Percentiles rank a stretch among this genome's conserved stretches.
These are phyloP conservation scores for Bombyx mori DNA, from an alignment of 1,140 invertebrate genomes.

Conservation along the genomic window DNA sequence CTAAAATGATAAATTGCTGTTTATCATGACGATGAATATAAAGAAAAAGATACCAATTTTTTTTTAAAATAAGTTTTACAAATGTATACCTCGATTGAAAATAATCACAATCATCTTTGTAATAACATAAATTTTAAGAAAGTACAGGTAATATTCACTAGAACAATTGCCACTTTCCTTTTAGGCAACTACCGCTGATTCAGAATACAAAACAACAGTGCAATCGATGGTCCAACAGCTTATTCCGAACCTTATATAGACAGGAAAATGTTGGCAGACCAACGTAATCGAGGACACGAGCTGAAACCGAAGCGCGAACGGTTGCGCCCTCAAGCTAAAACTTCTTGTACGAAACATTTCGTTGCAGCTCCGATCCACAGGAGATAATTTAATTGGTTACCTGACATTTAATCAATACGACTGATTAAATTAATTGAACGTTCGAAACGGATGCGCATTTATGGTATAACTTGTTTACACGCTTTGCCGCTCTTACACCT, in stretches of 20 bases:
- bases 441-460: conserved; percentile 45
- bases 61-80: too few relatives aligned
- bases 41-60: too few relatives aligned
- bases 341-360: conserved; percentile 4
- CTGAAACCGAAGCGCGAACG: conserved; percentile 36
- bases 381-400: conserved; percentile 55
- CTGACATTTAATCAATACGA: conserved; percentile 59
- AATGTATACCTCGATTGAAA: too few relatives aligned
- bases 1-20: too few relatives aligned
- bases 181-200: too few relatives aligned
- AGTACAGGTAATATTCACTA: too few relatives aligned
- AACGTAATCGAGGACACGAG: conserved; percentile 36
- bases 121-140: too few relatives aligned
- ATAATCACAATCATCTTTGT: too few relatives aligned
- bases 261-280: conserved; percentile 29
- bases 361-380: conserved; percentile 22
- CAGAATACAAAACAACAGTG: too few relatives aligned
- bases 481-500: conserved; percentile 12
- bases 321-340: conserved; percentile 14
- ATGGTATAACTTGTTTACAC: conserved; percentile 24
- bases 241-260: conserved; percentile 26
- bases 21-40: too few relatives aligned
- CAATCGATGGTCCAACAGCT: too few relatives aligned
- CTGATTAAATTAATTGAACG: conserved; percentile 59
- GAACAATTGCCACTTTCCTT: too few relatives aligned